phyloP scores from a whole-genome alignment of 2,888 invertebrate genomes.

The Nowickia ferox region DNA sequence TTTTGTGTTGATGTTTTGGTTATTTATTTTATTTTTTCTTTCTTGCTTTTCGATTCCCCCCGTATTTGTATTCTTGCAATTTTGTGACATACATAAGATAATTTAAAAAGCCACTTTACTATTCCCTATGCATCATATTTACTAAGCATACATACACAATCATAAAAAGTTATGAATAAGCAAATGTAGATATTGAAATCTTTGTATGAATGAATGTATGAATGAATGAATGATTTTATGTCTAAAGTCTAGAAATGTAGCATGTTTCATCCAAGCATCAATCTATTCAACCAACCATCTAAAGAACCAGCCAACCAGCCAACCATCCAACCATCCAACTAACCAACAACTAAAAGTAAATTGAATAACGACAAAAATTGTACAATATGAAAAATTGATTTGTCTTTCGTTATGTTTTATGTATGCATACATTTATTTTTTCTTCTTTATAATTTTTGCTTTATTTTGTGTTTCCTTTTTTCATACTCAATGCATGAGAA shows the following conservation, averaged over 20 bases:
- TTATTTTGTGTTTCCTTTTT: constrained; percentile 35
- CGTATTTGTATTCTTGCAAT: constrained; percentile 15
- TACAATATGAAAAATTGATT: constrained; percentile 71
- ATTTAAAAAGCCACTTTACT: constrained; percentile 6
- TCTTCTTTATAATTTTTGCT: neutral
- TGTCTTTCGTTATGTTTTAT: constrained; percentile 54
- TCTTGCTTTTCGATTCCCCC: neutral
- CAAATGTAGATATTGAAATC: constrained; percentile 47
- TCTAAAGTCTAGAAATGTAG: constrained; percentile 36
- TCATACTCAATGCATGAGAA: constrained; percentile 30
- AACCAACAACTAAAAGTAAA: constrained; percentile 61
- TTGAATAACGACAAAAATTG: constrained; percentile 68
- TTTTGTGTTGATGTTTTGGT: constrained; percentile 35
- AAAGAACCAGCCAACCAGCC: constrained; percentile 25
- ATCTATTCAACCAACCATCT: constrained; percentile 25
- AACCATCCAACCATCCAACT: constrained; percentile 39
- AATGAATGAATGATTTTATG: constrained; percentile 32
- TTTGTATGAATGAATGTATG: neutral
- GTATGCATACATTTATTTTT: neutral
- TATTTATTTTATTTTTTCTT: neutral
- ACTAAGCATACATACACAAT: neutral
- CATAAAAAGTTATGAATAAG: constrained; percentile 55
- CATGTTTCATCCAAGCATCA: constrained; percentile 26
- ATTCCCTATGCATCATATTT: neutral
- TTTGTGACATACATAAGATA: constrained; percentile 36